A percentile compares a stretch with the other conserved stretches of the same genome.
Evolutionary conservation across 92 coral and sea anemone genomes (phyloP).

Genomic region (Heteractis magnifica): DNA sequence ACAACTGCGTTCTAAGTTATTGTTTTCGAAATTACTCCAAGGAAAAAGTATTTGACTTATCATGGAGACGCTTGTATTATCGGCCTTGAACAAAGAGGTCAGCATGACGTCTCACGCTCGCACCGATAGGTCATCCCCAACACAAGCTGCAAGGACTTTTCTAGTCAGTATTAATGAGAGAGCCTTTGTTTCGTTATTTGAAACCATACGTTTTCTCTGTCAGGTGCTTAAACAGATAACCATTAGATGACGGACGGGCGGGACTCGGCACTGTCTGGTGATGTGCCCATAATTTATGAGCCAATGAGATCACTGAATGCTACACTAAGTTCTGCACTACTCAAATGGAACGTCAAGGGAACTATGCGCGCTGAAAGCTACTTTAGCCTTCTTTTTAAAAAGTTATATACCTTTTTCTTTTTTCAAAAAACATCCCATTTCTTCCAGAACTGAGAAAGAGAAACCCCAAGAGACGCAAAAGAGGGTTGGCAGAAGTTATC

Average conservation of each 20-base stretch:
- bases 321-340: neutral
- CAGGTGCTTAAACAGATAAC: slow-evolving; percentile 1
- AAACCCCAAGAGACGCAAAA: too few species aligned
- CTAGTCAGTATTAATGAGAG: neutral
- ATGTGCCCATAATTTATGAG: neutral
- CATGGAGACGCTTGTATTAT: neutral
- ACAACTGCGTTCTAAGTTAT: neutral
- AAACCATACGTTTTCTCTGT: neutral
- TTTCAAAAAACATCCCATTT: too few species aligned
- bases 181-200: neutral
- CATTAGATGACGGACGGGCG: neutral
- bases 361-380: too few species aligned
- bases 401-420: too few species aligned
- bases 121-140: slow-evolving; percentile 1
- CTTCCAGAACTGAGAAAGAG: too few species aligned
- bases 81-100: neutral
- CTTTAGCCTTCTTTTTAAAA: too few species aligned
- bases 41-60: slow-evolving; percentile 4
- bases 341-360: neutral
- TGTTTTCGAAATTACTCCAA: slow-evolving; percentile 2
- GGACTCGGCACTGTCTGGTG: neutral
- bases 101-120: slow-evolving; percentile 1
- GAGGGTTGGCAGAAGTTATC: too few species aligned
- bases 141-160: slow-evolving; percentile 2
- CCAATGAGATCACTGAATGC: neutral